Conservation (phyloP, 2,888 invertebrate species). For the Stratiomys singularior region DNA sequence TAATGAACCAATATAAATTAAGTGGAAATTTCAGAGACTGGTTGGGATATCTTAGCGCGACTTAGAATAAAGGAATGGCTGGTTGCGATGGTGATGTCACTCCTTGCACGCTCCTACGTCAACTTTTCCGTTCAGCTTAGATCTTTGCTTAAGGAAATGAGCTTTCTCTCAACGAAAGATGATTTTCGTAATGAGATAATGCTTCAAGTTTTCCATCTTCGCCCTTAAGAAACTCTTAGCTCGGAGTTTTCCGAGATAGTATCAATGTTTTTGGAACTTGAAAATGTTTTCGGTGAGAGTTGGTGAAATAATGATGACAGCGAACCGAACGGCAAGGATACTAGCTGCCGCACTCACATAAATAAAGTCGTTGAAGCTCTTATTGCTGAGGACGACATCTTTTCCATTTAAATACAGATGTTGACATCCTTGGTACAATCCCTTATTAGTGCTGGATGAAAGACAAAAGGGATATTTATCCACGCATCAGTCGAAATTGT, state of each 20-base stretch:
- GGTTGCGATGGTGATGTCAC: not conserved
- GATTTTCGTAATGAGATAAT: conserved; percentile 33
- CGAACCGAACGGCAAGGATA: not conserved
- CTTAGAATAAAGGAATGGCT: not conserved
- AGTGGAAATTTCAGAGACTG: conserved; percentile 36
- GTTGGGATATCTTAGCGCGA: not conserved
- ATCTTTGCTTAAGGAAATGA: conserved; percentile 13
- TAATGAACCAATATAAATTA: conserved; percentile 46
- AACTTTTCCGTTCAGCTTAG: not conserved
- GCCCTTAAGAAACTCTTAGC: not conserved
- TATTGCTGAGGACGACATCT: not conserved
- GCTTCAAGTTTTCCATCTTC: not conserved
- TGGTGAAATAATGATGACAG: conserved; percentile 12
- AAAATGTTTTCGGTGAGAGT: conserved; percentile 15
- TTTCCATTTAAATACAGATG: conserved; percentile 16
- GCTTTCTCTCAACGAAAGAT: conserved; percentile 18
- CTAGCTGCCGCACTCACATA: not conserved
- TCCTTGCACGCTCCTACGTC: not conserved
- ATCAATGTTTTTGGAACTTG: conserved; percentile 12
- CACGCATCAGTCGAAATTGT: too few relatives aligned
- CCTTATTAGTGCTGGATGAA: not conserved
- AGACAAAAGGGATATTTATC: not conserved
- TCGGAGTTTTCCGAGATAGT: not conserved
- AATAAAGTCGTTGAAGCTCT: not conserved
- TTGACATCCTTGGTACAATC: not conserved